Evolutionary conservation across 1,140 invertebrate species (phyloP).

Genomic region (Stratiolaelaps scimitus): DNA sequence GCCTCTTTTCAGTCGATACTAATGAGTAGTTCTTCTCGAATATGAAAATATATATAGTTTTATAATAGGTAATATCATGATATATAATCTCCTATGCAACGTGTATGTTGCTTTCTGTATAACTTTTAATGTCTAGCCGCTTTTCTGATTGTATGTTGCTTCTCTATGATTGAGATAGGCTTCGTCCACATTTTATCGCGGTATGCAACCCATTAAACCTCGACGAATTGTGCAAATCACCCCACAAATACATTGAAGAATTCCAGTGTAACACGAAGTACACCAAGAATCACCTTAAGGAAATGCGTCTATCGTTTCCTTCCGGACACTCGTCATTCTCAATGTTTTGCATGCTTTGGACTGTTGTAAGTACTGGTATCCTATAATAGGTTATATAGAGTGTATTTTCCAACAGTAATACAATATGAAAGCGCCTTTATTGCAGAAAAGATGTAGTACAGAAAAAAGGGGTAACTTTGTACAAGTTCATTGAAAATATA

Average conservation of each 20-base stretch:
- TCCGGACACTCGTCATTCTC: slow-evolving; percentile 49
- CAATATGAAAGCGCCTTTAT: not conserved
- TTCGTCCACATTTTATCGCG: slow-evolving; percentile 78
- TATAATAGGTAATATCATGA: too few relatives aligned
- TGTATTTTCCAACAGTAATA: slow-evolving; percentile 3
- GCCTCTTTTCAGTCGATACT: too few relatives aligned
- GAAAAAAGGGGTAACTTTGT: too few relatives aligned
- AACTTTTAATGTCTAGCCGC: too few relatives aligned
- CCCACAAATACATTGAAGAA: slow-evolving; percentile 41
- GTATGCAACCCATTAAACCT: slow-evolving; percentile 45
- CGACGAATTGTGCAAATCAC: slow-evolving; percentile 28
- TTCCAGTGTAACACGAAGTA: slow-evolving; percentile 39
- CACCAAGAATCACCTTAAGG: slow-evolving; percentile 8
- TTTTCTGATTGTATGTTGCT: not conserved
- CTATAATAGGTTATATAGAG: slow-evolving; percentile 27
- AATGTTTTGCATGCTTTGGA: slow-evolving; percentile 44
- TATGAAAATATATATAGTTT: too few relatives aligned
- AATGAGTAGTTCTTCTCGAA: too few relatives aligned
- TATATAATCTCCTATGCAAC: too few relatives aligned
- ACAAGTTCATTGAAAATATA: too few relatives aligned
- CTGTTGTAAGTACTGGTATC: slow-evolving; percentile 41
- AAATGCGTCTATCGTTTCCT: slow-evolving; percentile 45
- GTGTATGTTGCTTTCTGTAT: too few relatives aligned
- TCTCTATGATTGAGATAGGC: slow-evolving; percentile 30
- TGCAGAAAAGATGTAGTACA: too few relatives aligned